phyloP scores from a whole-genome alignment of 2,113 vertebrate genomes.

The Melanerpes aurifrons region DNA sequence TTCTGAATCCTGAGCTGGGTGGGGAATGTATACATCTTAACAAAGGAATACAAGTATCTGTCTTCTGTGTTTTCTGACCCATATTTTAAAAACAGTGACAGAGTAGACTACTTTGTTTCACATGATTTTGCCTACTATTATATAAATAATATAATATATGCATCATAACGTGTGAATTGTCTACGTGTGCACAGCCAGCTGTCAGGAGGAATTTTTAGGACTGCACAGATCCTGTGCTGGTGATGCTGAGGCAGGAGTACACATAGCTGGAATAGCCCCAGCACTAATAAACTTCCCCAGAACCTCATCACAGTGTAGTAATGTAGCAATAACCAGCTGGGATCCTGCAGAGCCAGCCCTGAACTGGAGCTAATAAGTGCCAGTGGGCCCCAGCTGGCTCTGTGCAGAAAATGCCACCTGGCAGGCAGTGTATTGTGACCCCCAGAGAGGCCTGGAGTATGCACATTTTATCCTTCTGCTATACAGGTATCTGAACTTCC shows the following conservation, averaged over 20 bases:
- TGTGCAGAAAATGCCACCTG: background rate
- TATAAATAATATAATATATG: background rate
- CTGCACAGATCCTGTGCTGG: background rate
- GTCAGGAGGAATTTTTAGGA: background rate
- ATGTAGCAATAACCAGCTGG: background rate
- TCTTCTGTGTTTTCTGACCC: background rate
- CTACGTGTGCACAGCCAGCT: background rate
- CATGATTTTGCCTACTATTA: background rate
- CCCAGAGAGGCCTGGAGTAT: background rate
- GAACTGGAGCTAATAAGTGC: background rate
- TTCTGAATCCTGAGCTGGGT: background rate
- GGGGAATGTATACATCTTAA: background rate
- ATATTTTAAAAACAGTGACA: background rate
- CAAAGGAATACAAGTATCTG: background rate
- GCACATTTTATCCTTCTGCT: background rate
- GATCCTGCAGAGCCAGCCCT: background rate
- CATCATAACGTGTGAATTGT: background rate
- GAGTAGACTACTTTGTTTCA: background rate
- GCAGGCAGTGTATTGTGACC: background rate
- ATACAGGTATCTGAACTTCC: background rate
- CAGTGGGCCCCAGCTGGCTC: background rate
- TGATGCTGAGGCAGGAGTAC: background rate
- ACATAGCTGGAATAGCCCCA: background rate
- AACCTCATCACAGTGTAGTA: background rate
- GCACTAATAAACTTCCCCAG: slow-evolving; percentile 7